These are phyloP conservation scores for Porites lutea DNA, from an alignment of 64 coral and sea anemone genomes.

Conservation along the genomic window DNA sequence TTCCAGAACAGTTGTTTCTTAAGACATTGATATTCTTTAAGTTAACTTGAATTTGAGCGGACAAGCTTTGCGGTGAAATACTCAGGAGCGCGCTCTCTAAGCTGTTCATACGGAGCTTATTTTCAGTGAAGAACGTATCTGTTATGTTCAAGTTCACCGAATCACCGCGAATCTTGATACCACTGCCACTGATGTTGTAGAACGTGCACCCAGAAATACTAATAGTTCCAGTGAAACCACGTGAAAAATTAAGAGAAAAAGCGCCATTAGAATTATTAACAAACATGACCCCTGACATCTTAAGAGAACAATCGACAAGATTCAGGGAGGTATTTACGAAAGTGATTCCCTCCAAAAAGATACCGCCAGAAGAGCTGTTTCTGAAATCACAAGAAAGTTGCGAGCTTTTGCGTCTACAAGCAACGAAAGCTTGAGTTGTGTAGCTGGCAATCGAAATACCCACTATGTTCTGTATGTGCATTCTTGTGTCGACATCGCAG, in stretches of 20 bases:
- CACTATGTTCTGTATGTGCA: no score
- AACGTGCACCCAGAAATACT: not conserved
- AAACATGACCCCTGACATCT: not conserved
- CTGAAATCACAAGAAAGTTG: not conserved
- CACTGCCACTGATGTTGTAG: not conserved
- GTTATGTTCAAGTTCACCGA: not conserved
- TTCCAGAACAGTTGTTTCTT: not conserved
- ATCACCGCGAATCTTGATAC: not conserved
- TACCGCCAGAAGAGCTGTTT: not conserved
- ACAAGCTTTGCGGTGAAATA: not conserved
- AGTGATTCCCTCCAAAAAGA: constrained; percentile 35
- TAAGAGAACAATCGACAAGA: constrained; percentile 25
- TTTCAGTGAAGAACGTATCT: not conserved
- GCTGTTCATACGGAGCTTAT: not conserved
- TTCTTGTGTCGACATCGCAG: not conserved
- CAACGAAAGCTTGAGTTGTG: not conserved
- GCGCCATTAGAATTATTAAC: not conserved
- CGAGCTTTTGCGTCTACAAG: not conserved
- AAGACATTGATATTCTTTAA: not conserved
- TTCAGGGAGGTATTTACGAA: not conserved
- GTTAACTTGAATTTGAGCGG: not conserved
- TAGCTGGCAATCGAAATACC: not conserved
- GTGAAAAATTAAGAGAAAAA: not conserved
- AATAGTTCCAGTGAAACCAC: not conserved
- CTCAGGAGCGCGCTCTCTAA: not conserved